Conservation (phyloP, 30 jellyfish, hydroid and myxozoan species). For the Hydractinia echinata region DNA sequence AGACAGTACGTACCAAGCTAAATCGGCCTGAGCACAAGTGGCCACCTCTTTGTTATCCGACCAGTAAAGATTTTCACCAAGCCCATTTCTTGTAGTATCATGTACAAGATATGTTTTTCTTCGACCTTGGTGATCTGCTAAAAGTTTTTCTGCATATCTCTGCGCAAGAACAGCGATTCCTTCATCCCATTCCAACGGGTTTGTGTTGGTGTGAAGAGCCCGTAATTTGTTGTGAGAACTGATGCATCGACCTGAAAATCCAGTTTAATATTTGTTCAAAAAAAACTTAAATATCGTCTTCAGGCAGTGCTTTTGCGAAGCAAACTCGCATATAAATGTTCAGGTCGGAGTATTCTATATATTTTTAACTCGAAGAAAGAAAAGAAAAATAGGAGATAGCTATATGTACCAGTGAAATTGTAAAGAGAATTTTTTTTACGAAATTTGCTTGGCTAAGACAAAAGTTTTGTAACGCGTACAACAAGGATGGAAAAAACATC, state of each 20-base stretch:
- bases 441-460: no score
- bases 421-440: no score
- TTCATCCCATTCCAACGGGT: conserved; percentile 22
- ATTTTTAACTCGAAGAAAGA: no score
- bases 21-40: neutral
- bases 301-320: no score
- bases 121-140: neutral
- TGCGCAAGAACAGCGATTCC: conserved; percentile 17
- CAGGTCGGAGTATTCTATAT: no score
- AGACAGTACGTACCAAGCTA: conserved; percentile 10
- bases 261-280: no score
- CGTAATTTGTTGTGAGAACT: conserved; percentile 14
- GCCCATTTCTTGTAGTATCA: neutral
- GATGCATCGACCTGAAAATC: neutral
- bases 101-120: neutral
- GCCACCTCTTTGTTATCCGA: neutral
- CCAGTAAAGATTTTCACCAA: conserved; percentile 21
- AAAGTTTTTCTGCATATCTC: conserved; percentile 13
- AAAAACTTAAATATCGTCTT: no score
- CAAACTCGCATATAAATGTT: no score
- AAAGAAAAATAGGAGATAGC: no score
- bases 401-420: no score
- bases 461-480: no score
- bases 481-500: no score
- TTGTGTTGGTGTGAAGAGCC: conserved; percentile 16